These are phyloP conservation scores for Elysia chlorotica DNA, from an alignment of 1,140 invertebrate genomes.

Conservation along the genomic window DNA sequence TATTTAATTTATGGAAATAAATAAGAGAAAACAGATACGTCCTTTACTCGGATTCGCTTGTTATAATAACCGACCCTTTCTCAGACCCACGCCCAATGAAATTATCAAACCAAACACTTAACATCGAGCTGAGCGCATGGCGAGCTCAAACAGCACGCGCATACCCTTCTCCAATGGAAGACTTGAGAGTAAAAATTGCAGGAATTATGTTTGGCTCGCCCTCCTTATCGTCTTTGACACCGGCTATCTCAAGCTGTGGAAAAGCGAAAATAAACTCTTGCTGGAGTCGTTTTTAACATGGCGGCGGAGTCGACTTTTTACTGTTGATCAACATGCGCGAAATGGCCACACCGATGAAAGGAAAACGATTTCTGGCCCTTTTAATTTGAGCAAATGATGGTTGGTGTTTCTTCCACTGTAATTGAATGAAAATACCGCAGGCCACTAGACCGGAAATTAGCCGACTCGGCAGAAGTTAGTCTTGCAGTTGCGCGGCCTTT, in stretches of 20 bases:
- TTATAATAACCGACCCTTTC: not conserved
- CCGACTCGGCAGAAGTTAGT: conserved; percentile 14
- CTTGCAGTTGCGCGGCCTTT: not conserved
- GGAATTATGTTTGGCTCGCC: not conserved
- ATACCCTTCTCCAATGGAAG: too few relatives aligned
- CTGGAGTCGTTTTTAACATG: too few relatives aligned
- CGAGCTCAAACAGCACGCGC: too few relatives aligned
- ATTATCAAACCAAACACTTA: too few relatives aligned
- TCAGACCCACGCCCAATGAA: too few relatives aligned
- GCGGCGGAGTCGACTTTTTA: too few relatives aligned
- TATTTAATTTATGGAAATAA: not conserved
- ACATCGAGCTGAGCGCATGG: too few relatives aligned
- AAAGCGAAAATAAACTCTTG: not conserved
- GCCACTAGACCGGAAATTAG: conserved; percentile 2
- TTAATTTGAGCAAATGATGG: not conserved
- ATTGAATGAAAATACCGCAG: conserved; percentile 15
- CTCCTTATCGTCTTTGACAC: not conserved
- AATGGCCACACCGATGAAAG: not conserved
- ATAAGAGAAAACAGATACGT: too few relatives aligned
- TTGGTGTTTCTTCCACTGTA: not conserved
- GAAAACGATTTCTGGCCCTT: not conserved
- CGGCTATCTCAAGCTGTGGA: too few relatives aligned
- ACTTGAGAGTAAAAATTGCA: not conserved
- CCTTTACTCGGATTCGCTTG: not conserved
- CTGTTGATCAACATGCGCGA: not conserved